Conservation (phyloP, 2,797 vertebrate species). For the Gastrophryne carolinensis region DNA sequence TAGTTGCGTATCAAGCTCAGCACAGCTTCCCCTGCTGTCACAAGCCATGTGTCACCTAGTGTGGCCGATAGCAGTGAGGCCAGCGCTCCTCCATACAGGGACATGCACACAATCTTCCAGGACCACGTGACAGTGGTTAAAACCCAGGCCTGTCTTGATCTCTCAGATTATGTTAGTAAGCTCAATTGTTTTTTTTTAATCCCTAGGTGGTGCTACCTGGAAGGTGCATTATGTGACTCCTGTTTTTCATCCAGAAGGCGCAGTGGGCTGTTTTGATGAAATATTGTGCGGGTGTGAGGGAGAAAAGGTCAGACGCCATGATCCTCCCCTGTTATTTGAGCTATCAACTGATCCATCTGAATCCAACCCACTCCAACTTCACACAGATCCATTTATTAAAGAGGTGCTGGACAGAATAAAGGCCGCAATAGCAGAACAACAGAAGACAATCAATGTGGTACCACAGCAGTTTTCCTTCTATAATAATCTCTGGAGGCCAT, state of each 20-base stretch:
- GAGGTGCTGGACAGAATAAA: slow-evolving; percentile 63
- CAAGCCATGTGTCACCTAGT: no score
- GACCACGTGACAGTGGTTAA: no score
- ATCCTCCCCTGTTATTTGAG: slow-evolving; percentile 78
- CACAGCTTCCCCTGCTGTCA: no score
- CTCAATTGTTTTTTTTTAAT: not conserved
- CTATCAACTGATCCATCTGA: slow-evolving; percentile 77
- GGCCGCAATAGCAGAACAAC: slow-evolving; percentile 66
- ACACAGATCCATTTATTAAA: slow-evolving; percentile 60
- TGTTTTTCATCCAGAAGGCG: slow-evolving; percentile 70
- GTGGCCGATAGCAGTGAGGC: no score
- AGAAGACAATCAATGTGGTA: slow-evolving; percentile 54
- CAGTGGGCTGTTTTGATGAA: slow-evolving; percentile 68
- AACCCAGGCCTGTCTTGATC: no score
- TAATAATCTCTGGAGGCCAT: slow-evolving; percentile 78
- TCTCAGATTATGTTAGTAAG: no score
- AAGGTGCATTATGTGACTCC: slow-evolving; percentile 80
- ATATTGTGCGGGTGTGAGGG: slow-evolving; percentile 70
- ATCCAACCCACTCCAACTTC: slow-evolving; percentile 59
- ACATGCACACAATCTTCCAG: no score
- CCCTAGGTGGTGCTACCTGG: slow-evolving; percentile 72
- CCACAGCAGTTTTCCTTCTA: slow-evolving; percentile 70
- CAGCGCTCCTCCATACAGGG: no score
- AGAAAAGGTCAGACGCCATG: slow-evolving; percentile 65
- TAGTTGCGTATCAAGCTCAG: no score